phyloP scores from a whole-genome alignment of 2,113 vertebrate species.

The Ochotona princeps region DNA sequence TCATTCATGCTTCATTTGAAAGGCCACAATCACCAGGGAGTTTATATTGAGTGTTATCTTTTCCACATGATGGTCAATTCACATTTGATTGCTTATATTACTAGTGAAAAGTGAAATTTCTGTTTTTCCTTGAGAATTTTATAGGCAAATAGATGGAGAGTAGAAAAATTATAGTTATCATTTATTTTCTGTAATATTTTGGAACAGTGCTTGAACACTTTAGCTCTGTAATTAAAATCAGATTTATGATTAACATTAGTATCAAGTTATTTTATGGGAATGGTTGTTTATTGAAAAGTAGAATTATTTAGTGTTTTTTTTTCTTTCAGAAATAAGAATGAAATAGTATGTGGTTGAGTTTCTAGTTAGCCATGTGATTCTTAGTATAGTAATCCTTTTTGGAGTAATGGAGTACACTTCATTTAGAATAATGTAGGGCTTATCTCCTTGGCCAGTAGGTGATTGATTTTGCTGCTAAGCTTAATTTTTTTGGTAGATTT shows the following conservation, averaged over 20 bases:
- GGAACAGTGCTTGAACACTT: not conserved
- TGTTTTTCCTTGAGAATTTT: slow-evolving; percentile 39
- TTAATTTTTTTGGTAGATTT: slow-evolving; percentile 81
- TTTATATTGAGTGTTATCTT: slow-evolving; percentile 41
- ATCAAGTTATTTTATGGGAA: not conserved
- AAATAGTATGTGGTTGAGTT: slow-evolving; percentile 26
- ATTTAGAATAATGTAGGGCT: slow-evolving; percentile 26
- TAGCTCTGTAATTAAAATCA: not conserved
- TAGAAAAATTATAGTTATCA: not conserved
- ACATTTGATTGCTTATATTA: slow-evolving; percentile 28
- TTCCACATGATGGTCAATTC: not conserved
- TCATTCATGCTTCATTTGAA: slow-evolving; percentile 42
- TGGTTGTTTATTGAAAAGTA: slow-evolving; percentile 47
- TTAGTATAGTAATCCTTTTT: not conserved
- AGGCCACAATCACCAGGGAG: slow-evolving; percentile 5
- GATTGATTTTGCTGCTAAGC: slow-evolving; percentile 85
- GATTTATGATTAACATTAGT: slow-evolving; percentile 20
- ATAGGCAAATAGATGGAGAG: not conserved
- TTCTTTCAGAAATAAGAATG: slow-evolving; percentile 28
- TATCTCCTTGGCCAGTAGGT: slow-evolving; percentile 80
- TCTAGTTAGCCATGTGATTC: not conserved
- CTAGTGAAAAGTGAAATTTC: slow-evolving; percentile 14
- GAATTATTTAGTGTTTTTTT: slow-evolving; percentile 5
- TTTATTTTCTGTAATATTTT: not conserved
- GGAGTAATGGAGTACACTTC: slow-evolving; percentile 44